A percentile compares a stretch with the other conserved stretches of the same genome.
phyloP scores from a whole-genome alignment of 2,888 invertebrate genomes.

The Callyntrura sp. region DNA sequence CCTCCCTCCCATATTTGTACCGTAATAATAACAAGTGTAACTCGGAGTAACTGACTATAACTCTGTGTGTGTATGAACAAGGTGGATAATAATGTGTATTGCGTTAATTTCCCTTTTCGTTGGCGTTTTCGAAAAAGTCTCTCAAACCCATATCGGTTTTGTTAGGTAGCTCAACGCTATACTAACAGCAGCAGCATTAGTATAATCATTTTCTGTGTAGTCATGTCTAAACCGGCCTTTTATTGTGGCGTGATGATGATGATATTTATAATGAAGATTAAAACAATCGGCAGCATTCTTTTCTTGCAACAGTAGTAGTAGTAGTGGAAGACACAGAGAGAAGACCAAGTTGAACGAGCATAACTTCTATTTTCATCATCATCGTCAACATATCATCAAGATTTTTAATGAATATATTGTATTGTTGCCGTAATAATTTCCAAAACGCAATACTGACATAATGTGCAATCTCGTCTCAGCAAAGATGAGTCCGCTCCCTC shows the following conservation, averaged over 20 bases:
- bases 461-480: conserved; percentile 37
- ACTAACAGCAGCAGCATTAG: background rate
- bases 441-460: conserved; percentile 27
- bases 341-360: background rate
- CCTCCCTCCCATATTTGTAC: conserved; percentile 45
- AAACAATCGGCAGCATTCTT: conserved; percentile 37
- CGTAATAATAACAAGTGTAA: background rate
- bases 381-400: conserved; percentile 28
- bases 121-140: background rate
- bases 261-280: conserved; percentile 27
- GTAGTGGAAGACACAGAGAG: background rate
- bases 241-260: background rate
- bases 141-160: conserved; percentile 4
- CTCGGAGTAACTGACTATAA: background rate
- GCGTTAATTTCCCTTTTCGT: conserved; percentile 36
- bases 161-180: background rate
- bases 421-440: conserved; percentile 54
- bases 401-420: conserved; percentile 51
- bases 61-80: background rate
- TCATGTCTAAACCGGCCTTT: background rate
- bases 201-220: background rate
- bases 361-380: background rate
- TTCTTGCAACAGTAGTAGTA: background rate
- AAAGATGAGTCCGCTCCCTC: conserved; percentile 34
- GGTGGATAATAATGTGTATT: background rate